These are phyloP conservation scores for Distichodus sexfasciatus DNA, from an alignment of 2,797 vertebrate genomes.

Conservation along the genomic window DNA sequence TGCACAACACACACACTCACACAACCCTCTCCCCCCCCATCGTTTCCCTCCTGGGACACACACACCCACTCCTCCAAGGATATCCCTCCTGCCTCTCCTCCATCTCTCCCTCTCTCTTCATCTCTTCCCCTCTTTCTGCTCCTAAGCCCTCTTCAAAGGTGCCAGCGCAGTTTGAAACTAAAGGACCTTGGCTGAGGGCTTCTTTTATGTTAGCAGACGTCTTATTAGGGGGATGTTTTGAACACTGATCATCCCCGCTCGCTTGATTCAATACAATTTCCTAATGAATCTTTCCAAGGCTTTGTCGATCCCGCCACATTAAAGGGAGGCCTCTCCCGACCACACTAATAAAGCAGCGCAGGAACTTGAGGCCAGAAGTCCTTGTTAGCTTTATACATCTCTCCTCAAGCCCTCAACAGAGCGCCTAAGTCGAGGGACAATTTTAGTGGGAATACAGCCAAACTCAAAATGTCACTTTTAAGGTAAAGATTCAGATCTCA, in stretches of 20 bases:
- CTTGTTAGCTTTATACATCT: too few relatives aligned
- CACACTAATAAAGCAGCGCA: too few relatives aligned
- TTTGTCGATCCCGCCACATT: conserved; percentile 41
- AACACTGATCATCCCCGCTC: conserved; percentile 43
- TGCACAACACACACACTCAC: conserved; percentile 41
- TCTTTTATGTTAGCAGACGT: conserved; percentile 52
- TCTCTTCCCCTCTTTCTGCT: conserved; percentile 42
- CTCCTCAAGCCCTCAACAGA: too few relatives aligned
- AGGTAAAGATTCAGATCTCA: too few relatives aligned
- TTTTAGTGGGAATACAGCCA: too few relatives aligned
- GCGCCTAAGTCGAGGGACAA: too few relatives aligned
- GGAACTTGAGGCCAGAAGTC: too few relatives aligned
- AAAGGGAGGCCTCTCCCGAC: too few relatives aligned
- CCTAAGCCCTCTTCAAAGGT: conserved; percentile 57
- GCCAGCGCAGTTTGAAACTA: conserved; percentile 48
- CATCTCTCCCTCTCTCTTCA: conserved; percentile 37
- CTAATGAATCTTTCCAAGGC: conserved; percentile 52
- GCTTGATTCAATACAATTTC: conserved; percentile 56
- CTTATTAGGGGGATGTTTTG: conserved; percentile 53
- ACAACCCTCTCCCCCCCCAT: conserved; percentile 32
- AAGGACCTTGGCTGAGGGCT: conserved; percentile 53
- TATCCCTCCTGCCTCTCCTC: conserved; percentile 46
- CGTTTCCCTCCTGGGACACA: conserved; percentile 45
- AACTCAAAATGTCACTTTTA: too few relatives aligned
- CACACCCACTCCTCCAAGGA: conserved; percentile 47